These are phyloP conservation scores for Enchytraeus crypticus DNA, from an alignment of 2,888 invertebrate species.

Conservation along the genomic window DNA sequence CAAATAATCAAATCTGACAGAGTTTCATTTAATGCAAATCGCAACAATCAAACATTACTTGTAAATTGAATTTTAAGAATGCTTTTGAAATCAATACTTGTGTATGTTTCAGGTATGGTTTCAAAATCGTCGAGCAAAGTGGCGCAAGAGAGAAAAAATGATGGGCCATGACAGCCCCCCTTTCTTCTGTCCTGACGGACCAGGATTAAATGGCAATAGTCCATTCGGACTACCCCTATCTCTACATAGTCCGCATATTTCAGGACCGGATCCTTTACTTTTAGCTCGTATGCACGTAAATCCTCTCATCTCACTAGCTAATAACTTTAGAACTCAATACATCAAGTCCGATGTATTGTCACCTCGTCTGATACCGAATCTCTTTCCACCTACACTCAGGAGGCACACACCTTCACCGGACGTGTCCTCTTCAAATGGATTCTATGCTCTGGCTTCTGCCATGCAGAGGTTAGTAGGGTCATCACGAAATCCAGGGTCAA, in stretches of 20 bases:
- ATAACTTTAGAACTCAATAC: too few species aligned
- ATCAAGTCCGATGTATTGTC: constrained; percentile 14
- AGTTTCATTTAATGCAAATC: too few species aligned
- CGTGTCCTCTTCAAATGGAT: too few species aligned
- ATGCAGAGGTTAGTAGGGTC: too few species aligned
- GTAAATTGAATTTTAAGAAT: too few species aligned
- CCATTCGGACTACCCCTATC: constrained; percentile 16
- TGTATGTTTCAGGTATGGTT: constrained; percentile 30
- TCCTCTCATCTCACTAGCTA: constrained; percentile 51
- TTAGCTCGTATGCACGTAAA: constrained; percentile 33
- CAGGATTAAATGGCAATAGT: background rate
- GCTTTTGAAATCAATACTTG: too few species aligned
- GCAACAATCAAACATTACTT: too few species aligned
- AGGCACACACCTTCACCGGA: constrained; percentile 3
- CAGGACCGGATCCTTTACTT: constrained; percentile 37
- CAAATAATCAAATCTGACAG: too few species aligned
- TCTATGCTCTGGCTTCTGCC: constrained; percentile 8
- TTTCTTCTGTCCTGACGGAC: constrained; percentile 59
- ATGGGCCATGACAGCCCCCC: constrained; percentile 75
- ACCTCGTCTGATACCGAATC: constrained; percentile 7
- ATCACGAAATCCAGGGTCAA: too few species aligned
- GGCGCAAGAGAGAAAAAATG: constrained; percentile 30
- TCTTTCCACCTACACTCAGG: background rate
- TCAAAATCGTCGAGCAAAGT: constrained; percentile 29
- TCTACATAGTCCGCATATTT: constrained; percentile 25